A percentile compares a stretch with the other conserved stretches of the same genome.
Evolutionary conservation across 2,888 invertebrate genomes (phyloP).

Genomic region (Metacarcinus magister): DNA sequence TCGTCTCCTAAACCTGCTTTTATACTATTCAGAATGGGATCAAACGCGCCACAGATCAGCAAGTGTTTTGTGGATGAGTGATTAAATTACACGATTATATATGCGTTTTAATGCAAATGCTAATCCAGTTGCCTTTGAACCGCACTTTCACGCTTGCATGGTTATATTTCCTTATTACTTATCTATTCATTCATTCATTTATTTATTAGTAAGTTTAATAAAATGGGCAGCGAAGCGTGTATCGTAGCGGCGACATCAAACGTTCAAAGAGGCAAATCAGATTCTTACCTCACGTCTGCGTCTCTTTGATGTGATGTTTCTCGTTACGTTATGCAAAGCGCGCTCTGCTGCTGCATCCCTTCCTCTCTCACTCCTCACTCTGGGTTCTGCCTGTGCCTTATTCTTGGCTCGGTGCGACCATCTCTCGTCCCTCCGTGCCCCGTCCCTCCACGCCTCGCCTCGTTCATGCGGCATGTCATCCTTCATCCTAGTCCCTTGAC

Average conservation of each 20-base stretch:
- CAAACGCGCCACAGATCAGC: not conserved
- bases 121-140: not conserved
- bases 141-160: not conserved
- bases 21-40: not conserved
- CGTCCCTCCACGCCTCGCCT: not conserved
- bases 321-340: conserved; percentile 32
- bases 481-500: not conserved
- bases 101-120: not conserved
- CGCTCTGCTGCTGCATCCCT: not conserved
- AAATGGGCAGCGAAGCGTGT: not conserved
- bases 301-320: conserved; percentile 21
- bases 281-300: conserved; percentile 3
- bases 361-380: not conserved
- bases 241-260: not conserved
- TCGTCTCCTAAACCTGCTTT: not conserved
- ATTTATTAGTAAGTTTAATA: not conserved
- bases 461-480: not conserved
- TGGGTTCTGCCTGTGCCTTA: not conserved
- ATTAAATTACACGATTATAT: not conserved
- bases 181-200: not conserved
- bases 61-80: not conserved
- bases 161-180: not conserved
- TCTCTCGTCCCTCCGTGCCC: not conserved
- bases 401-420: not conserved
- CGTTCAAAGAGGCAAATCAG: not conserved